Evolutionary conservation across 2,113 vertebrate species (phyloP).

Genomic region (Eurystomus gularis): DNA sequence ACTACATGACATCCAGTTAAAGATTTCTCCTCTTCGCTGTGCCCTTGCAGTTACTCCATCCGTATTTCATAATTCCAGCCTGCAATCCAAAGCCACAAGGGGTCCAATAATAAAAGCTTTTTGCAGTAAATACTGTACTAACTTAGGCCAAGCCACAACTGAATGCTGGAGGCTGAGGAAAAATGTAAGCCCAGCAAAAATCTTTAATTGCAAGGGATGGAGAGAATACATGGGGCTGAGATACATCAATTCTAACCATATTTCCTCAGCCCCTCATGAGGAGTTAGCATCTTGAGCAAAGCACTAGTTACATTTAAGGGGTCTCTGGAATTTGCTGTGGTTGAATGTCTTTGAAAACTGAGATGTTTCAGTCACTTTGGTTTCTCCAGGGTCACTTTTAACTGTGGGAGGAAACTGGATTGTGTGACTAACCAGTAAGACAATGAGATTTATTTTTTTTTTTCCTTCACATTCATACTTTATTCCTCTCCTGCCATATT

Average conservation of each 20-base stretch:
- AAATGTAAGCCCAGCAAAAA: conserved; percentile 51
- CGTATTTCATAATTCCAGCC: conserved; percentile 19
- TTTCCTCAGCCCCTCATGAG: neutral
- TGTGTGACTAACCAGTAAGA: neutral
- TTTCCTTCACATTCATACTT: neutral
- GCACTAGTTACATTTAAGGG: neutral
- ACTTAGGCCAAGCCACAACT: conserved; percentile 42
- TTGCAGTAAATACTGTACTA: conserved; percentile 45
- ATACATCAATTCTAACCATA: neutral
- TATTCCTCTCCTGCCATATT: neutral
- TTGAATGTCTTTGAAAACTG: conserved; percentile 47
- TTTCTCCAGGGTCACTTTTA: conserved; percentile 32
- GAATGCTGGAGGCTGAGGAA: conserved; percentile 38
- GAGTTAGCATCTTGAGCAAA: neutral
- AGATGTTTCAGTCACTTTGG: neutral
- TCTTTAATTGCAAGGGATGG: conserved; percentile 8
- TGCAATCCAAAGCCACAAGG: conserved; percentile 16
- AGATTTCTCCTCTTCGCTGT: neutral
- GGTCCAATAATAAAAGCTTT: conserved; percentile 42
- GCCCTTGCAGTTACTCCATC: neutral
- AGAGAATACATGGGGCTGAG: neutral
- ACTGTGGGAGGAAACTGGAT: neutral
- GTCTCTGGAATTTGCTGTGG: conserved; percentile 39
- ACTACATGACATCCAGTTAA: neutral
- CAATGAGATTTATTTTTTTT: neutral